Evolutionary conservation across 2,113 vertebrate genomes (phyloP).

Genomic region (Menidia beryllina): DNA sequence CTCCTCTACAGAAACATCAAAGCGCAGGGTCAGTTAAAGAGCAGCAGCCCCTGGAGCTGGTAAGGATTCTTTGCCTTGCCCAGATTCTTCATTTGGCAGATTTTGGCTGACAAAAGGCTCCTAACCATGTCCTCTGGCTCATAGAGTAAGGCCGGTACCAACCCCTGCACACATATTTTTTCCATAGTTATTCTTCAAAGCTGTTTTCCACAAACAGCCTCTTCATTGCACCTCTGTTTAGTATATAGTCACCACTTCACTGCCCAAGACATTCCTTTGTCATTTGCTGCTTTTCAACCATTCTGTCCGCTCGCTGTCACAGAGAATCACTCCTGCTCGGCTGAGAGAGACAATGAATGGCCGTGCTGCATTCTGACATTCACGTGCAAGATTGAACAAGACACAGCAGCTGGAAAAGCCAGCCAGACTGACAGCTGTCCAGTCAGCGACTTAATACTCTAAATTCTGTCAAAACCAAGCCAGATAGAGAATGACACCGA

Average conservation of each 20-base stretch:
- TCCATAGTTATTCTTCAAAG: slow-evolving; percentile 8
- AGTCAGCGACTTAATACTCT: slow-evolving; percentile 31
- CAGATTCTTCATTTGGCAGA: slow-evolving; percentile 46
- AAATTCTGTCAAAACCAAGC: slow-evolving; percentile 20
- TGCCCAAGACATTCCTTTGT: slow-evolving; percentile 16
- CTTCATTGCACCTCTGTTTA: background rate
- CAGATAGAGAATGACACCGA: background rate
- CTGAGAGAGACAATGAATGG: slow-evolving; percentile 54
- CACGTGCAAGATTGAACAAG: slow-evolving; percentile 56
- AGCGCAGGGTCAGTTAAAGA: slow-evolving; percentile 51
- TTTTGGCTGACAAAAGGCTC: slow-evolving; percentile 32
- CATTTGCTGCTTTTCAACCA: slow-evolving; percentile 15
- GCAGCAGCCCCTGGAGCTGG: slow-evolving; percentile 41
- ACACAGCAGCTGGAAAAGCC: slow-evolving; percentile 32
- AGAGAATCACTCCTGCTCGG: slow-evolving; percentile 19
- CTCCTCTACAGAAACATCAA: slow-evolving; percentile 43
- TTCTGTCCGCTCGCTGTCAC: slow-evolving; percentile 45
- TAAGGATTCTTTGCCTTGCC: slow-evolving; percentile 51
- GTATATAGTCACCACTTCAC: slow-evolving; percentile 2
- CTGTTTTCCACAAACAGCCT: background rate
- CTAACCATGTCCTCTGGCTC: slow-evolving; percentile 27
- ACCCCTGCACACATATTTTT: slow-evolving; percentile 11
- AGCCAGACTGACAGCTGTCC: slow-evolving; percentile 42
- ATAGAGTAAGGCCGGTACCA: slow-evolving; percentile 17
- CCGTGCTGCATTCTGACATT: slow-evolving; percentile 46